These are phyloP conservation scores for Staurois parvus DNA, from an alignment of 2,797 vertebrate species.

Conservation along the genomic window DNA sequence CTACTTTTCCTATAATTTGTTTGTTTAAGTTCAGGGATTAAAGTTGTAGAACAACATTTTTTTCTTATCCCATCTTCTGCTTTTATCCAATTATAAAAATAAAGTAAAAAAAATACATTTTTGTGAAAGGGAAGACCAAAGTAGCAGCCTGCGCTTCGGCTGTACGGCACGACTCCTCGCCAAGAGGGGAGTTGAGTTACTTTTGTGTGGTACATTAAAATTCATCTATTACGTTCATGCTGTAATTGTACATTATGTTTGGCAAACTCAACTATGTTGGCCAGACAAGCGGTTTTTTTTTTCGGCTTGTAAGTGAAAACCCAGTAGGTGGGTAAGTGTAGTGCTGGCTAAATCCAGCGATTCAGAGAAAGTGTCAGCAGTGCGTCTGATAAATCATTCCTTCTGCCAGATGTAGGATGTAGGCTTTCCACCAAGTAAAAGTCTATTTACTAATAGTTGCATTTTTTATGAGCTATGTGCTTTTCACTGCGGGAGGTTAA, in stretches of 20 bases:
- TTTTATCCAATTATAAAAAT: conserved; percentile 46
- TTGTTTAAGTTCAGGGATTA: conserved; percentile 23
- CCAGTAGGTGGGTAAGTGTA: conserved; percentile 53
- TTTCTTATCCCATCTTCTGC: conserved; percentile 24
- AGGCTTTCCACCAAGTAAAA: conserved; percentile 13
- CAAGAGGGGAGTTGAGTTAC: conserved; percentile 50
- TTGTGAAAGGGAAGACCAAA: conserved; percentile 33
- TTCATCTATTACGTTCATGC: conserved; percentile 57
- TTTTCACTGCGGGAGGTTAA: conserved; percentile 4
- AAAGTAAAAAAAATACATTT: conserved; percentile 35
- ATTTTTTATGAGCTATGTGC: not conserved
- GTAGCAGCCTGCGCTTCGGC: conserved; percentile 28
- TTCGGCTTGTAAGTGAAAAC: conserved; percentile 42
- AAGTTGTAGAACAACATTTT: conserved; percentile 19
- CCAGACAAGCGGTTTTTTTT: conserved; percentile 48
- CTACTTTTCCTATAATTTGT: not conserved
- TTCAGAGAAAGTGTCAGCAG: conserved; percentile 42
- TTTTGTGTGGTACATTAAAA: conserved; percentile 58
- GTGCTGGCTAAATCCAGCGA: conserved; percentile 33
- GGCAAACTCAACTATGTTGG: conserved; percentile 53
- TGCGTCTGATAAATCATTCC: conserved; percentile 36
- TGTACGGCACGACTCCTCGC: conserved; percentile 2
- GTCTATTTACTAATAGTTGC: conserved; percentile 23
- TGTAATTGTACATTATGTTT: conserved; percentile 61
- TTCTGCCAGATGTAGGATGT: conserved; percentile 24